A percentile compares a stretch with the other conserved stretches of the same genome.
Evolutionary conservation across 2,113 vertebrate genomes (phyloP).

Genomic region (Accipiter cooperii): DNA sequence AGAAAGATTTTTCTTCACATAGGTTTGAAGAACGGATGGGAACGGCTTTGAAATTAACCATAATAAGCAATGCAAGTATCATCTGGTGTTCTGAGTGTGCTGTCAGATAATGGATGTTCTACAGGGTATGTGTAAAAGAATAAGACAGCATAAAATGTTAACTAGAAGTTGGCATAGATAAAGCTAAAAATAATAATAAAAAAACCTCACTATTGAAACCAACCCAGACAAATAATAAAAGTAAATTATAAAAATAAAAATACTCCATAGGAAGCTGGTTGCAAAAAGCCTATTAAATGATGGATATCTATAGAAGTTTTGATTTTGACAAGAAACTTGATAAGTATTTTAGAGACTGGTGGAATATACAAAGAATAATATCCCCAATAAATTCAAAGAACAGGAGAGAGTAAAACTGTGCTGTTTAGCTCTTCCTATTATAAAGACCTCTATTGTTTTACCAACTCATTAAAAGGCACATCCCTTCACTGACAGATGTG

Average conservation of each 20-base stretch:
- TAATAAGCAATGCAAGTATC: not conserved
- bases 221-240: not conserved
- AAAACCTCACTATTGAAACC: not conserved
- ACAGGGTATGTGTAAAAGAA: not conserved
- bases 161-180: not conserved
- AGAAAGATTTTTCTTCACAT: not conserved
- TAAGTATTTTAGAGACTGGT: not conserved
- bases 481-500: not conserved
- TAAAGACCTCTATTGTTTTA: not conserved
- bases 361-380: not conserved
- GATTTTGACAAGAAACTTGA: not conserved
- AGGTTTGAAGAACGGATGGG: not conserved
- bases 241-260: not conserved
- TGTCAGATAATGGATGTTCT: not conserved
- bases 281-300: not conserved
- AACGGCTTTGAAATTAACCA: not conserved
- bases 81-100: not conserved
- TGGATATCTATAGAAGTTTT: not conserved
- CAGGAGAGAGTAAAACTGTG: not conserved
- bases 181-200: not conserved
- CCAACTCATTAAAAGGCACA: not conserved
- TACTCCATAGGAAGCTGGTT: not conserved
- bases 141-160: not conserved
- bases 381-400: not conserved
- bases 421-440: not conserved